phyloP scores from a whole-genome alignment of 1,140 invertebrate species.

The Drosophila elegans region DNA sequence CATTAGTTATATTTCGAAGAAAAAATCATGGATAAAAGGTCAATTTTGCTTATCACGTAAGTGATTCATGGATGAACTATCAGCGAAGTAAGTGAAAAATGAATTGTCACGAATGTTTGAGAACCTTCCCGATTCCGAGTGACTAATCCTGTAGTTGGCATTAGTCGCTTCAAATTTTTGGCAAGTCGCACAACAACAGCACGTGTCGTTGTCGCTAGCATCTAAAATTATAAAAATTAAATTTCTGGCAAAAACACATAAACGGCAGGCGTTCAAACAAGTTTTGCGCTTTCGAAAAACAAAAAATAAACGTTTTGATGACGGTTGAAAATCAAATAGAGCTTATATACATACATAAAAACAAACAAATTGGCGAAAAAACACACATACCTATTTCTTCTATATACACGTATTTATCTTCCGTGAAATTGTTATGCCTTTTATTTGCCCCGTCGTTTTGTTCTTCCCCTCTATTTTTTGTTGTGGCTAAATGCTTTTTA shows the following conservation, averaged over 20 bases:
- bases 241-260: constrained; percentile 22
- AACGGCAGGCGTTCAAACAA: constrained; percentile 22
- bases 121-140: constrained; percentile 44
- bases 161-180: constrained; percentile 8
- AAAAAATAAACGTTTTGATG: constrained; percentile 22
- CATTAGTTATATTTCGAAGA: not conserved
- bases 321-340: constrained; percentile 10
- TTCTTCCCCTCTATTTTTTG: constrained; percentile 5
- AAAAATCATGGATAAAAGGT: constrained; percentile 3
- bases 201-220: constrained; percentile 50
- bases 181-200: constrained; percentile 43
- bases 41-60: constrained; percentile 13
- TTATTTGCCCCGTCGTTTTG: constrained; percentile 21
- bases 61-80: constrained; percentile 16
- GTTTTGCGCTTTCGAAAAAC: constrained; percentile 5
- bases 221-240: constrained; percentile 40
- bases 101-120: constrained; percentile 27
- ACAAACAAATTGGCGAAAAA: constrained; percentile 48
- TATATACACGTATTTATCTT: constrained; percentile 1
- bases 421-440: constrained; percentile 8
- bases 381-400: constrained; percentile 5
- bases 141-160: constrained; percentile 38
- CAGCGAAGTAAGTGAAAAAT: not conserved
- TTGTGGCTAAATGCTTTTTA: constrained; percentile 37
- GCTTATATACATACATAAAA: constrained; percentile 51